Evolutionary conservation across 1,140 invertebrate genomes (phyloP).

Genomic region (Drosophila chauvacae): DNA sequence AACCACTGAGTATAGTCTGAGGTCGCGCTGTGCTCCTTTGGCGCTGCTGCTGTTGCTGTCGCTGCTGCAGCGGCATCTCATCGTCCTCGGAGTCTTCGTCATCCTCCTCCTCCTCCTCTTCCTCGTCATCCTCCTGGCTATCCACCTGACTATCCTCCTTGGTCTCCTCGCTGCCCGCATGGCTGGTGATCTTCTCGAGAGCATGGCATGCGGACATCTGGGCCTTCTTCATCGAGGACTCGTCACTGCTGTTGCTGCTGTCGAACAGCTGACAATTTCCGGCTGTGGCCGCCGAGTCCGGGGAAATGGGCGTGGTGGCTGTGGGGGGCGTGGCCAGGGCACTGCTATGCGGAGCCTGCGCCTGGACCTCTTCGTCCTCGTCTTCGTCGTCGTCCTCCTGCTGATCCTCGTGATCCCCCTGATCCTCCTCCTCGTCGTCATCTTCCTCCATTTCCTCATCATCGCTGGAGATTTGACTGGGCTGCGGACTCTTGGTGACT

Average conservation of each 20-base stretch:
- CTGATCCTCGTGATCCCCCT: slow-evolving; percentile 3
- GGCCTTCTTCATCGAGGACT: slow-evolving; percentile 75
- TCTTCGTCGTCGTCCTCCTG: slow-evolving; percentile 9
- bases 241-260: slow-evolving; percentile 82
- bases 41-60: slow-evolving; percentile 49
- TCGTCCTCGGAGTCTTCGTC: slow-evolving; percentile 52
- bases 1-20: slow-evolving; percentile 22
- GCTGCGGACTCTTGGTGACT: slow-evolving; percentile 41
- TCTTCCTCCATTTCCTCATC: slow-evolving; percentile 47
- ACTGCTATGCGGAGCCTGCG: slow-evolving; percentile 71
- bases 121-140: slow-evolving; percentile 15
- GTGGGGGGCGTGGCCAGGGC: slow-evolving; percentile 71
- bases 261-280: slow-evolving; percentile 74
- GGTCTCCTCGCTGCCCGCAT: slow-evolving; percentile 37
- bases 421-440: slow-evolving; percentile 36
- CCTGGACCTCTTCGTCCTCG: slow-evolving; percentile 20
- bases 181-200: slow-evolving; percentile 70
- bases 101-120: slow-evolving; percentile 12
- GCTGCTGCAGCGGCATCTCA: slow-evolving; percentile 65
- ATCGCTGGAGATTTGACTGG: slow-evolving; percentile 40
- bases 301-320: slow-evolving; percentile 74
- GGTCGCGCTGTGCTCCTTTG: slow-evolving; percentile 27
- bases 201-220: slow-evolving; percentile 76
- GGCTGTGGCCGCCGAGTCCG: slow-evolving; percentile 77
- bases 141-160: slow-evolving; percentile 42